A percentile compares a stretch with the other conserved stretches of the same genome.
Conservation (phyloP, 2,113 vertebrate genomes). For the Xenopus tropicalis region UCB_Xtro_10.0 CM004447.2:107054501-107055000, state of each 20-base stretch:
- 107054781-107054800: constrained; percentile 38
- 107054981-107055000: too few species aligned
- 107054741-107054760: constrained; percentile 37
- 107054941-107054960: neutral
- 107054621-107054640: constrained; percentile 33
- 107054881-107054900: constrained; percentile 18
- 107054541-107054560: constrained; percentile 10
- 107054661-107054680: constrained; percentile 15
- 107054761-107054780: constrained; percentile 35
- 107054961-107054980: too few species aligned
- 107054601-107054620: constrained; percentile 27
- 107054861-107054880: constrained; percentile 29
- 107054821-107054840: constrained; percentile 23
- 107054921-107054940: neutral
- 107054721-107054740: constrained; percentile 47
- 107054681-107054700: constrained; percentile 7
- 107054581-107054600: constrained; percentile 17
- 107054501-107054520: too few species aligned
- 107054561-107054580: constrained; percentile 24
- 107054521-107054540: neutral
- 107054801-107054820: constrained; percentile 32
- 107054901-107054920: neutral
- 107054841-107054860: constrained; percentile 29
- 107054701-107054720: constrained; percentile 32
- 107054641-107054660: constrained; percentile 36